These are phyloP conservation scores for Chascanopsetta lugubris DNA, from an alignment of 2,113 vertebrate species.

Conservation along the genomic window DNA sequence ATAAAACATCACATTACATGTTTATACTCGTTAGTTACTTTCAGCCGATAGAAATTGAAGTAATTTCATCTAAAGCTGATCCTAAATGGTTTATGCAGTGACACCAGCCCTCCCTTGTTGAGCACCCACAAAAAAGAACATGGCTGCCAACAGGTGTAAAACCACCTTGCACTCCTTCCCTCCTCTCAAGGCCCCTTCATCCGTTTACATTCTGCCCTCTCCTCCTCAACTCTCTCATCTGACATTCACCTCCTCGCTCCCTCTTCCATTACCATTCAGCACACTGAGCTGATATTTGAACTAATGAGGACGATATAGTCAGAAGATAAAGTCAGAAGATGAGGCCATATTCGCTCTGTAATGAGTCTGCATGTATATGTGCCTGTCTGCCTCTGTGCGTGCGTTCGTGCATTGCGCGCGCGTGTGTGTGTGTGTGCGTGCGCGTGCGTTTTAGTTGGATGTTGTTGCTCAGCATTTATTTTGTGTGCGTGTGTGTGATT, in stretches of 20 bases:
- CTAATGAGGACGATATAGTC: constrained; percentile 63
- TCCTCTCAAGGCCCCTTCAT: constrained; percentile 2
- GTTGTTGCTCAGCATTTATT: neutral
- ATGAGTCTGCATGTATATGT: constrained; percentile 44
- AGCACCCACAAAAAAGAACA: neutral
- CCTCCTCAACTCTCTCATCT: constrained; percentile 43
- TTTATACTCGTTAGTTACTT: too few relatives aligned
- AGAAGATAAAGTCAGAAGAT: constrained; percentile 52
- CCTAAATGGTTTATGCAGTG: too few relatives aligned
- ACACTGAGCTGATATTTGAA: constrained; percentile 65
- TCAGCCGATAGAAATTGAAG: too few relatives aligned
- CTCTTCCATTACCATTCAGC: constrained; percentile 51
- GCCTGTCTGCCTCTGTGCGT: neutral
- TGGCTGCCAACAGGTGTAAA: constrained; percentile 18
- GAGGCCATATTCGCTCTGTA: constrained; percentile 43
- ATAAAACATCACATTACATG: too few relatives aligned
- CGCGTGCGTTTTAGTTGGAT: neutral
- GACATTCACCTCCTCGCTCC: constrained; percentile 49
- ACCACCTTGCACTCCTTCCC: constrained; percentile 17
- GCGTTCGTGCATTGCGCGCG: neutral
- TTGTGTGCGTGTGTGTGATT: neutral
- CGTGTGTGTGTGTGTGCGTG: neutral
- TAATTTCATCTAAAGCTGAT: too few relatives aligned
- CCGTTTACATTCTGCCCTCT: constrained; percentile 26
- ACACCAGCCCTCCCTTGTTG: neutral